Percentiles rank a stretch among this genome's conserved stretches.
These are phyloP conservation scores for Chiloscyllium punctatum DNA, from an alignment of 2,797 vertebrate genomes.

Conservation along the genomic window DNA sequence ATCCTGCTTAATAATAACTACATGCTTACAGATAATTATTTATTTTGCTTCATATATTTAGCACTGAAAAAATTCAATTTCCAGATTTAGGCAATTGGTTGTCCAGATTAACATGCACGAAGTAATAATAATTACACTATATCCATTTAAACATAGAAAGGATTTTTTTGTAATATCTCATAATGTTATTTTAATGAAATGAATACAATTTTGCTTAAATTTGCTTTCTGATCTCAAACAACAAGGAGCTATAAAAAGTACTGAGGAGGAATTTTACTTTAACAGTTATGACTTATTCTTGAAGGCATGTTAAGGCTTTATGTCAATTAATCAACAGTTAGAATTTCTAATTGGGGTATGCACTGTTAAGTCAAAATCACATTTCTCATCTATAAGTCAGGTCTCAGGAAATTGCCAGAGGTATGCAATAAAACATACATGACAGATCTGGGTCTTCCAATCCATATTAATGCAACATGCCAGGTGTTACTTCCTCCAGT, in stretches of 20 bases:
- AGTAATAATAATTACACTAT: neutral
- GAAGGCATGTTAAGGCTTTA: neutral
- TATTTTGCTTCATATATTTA: slow-evolving; percentile 9
- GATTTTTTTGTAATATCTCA: neutral
- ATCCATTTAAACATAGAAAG: neutral
- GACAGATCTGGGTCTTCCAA: slow-evolving; percentile 26
- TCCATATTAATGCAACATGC: neutral
- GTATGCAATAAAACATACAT: neutral
- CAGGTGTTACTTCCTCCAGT: neutral
- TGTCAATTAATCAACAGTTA: neutral
- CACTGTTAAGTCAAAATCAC: slow-evolving; percentile 21
- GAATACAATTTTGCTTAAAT: neutral
- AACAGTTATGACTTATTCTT: neutral
- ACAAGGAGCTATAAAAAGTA: neutral
- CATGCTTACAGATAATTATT: slow-evolving; percentile 21
- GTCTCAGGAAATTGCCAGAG: slow-evolving; percentile 21
- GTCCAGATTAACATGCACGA: neutral
- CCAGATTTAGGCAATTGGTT: neutral
- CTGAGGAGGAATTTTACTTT: neutral
- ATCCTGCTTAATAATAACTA: slow-evolving; percentile 7
- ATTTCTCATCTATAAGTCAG: neutral
- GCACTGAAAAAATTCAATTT: slow-evolving; percentile 9
- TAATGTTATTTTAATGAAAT: neutral
- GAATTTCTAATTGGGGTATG: slow-evolving; percentile 1
- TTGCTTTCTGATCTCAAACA: neutral